Conservation (phyloP, 2,888 invertebrate genomes). For the Limenitis camilla region DNA sequence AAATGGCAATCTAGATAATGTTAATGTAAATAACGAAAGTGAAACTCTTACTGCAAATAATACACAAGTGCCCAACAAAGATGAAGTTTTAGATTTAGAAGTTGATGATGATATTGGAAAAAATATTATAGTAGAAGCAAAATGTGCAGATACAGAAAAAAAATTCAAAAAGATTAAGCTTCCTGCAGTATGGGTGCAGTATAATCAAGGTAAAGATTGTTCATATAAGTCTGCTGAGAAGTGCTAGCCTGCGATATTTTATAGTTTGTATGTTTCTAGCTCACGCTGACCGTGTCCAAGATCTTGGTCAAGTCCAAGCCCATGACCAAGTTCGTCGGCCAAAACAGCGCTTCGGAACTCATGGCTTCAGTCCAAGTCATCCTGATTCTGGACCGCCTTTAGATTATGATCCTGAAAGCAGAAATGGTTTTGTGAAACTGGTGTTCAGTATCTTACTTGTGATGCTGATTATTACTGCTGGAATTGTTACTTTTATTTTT, state of each 20-base stretch:
- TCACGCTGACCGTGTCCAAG: neutral
- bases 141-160: neutral
- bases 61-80: neutral
- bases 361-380: neutral
- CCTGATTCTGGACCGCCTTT: slow-evolving; percentile 15
- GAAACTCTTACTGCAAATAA: neutral
- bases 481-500: slow-evolving; percentile 11
- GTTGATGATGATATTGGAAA: neutral
- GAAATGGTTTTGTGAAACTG: slow-evolving; percentile 31
- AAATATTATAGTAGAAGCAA: neutral
- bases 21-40: slow-evolving; percentile 2
- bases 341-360: neutral
- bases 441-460: slow-evolving; percentile 26
- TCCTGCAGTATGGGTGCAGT: slow-evolving; percentile 17
- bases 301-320: neutral
- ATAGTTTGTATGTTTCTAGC: neutral
- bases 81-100: neutral
- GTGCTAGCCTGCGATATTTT: neutral
- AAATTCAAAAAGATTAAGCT: neutral
- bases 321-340: neutral
- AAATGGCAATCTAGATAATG: neutral
- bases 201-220: slow-evolving; percentile 12
- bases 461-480: slow-evolving; percentile 24
- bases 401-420: slow-evolving; percentile 30
- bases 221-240: neutral